Evolutionary conservation across 1,140 invertebrate genomes (phyloP), one percentile per base, ranked within the genome.

Genomic region (Drosophila tropicalis): DNA sequence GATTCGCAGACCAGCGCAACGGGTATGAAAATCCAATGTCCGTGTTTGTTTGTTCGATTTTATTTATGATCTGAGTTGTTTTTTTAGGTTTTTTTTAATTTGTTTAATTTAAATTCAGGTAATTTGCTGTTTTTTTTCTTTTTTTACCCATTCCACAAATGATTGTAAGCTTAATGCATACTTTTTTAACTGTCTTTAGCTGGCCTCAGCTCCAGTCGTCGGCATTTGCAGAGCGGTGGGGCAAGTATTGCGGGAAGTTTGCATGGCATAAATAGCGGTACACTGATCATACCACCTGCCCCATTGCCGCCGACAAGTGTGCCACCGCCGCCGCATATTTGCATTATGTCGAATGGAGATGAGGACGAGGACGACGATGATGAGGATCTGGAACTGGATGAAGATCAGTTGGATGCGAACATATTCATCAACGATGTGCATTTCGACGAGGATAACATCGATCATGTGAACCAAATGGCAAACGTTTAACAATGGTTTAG

Each of bases 1-100:
- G 91, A 92, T 71, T 92, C 91, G 58, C 90, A 91, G 81, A 92
- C 91, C 36, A 92, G 91, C 69, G 91, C 91, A 34, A 92, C 91
- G 67, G 91, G 91, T 92, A 69, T 5, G 29, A 29, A 79, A 70
- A 4, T 12, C 32, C 12, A 15, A 41, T 47, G 10, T 25, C 4
- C 4, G 3, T 25, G 22, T 25, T 25, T 25, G 3, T 25, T 25
- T 25, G 22, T 25, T 25, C n/a, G n/a, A n/a, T 25, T 65, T 72
- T n/a, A 0, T 22, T 44, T 25, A n/a, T 60, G 15, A 3, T 55
- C 58, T 44, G 1, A 5, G n/a, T 47, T 47, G 2, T 5, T 3
- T 2, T 60, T 39, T 10, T 62, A 89, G 84, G 84, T 64, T 89
- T 89, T 70, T 71, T 89, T 84, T 87, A 62, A 87, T 69, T 60